Evolutionary conservation across 2,888 invertebrate genomes (phyloP), one percentile per base, ranked within the genome.

Genomic region (Gandaritis pyraliata): DNA sequence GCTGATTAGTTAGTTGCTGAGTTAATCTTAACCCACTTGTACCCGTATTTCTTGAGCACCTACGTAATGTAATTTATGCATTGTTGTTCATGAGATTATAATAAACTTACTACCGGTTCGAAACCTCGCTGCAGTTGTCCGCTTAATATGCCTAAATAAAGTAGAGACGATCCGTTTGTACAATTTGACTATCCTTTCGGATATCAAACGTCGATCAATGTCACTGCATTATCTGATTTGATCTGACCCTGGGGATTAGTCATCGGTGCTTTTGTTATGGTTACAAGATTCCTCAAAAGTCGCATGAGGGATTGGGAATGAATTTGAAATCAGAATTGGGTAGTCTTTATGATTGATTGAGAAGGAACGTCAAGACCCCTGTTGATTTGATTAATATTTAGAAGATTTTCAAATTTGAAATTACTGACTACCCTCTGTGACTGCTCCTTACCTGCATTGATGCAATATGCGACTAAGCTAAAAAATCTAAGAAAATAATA

Each of bases 191-290:
- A 76, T 70, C 71, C 72, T 78, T 78, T 83, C 74, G 88, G 85
- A 87, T 87, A 87, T 83, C 83, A 84, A 77, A 83, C 86, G 90
- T 90, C 90, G 86, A 89, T 90, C 90, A 91, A 86, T 79, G 88
- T 87, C 89, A 86, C 74, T 75, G 77, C 79, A 78, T 75, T 80
- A 80, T 84, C 80, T 79, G 81, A 84, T 84, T 81, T 77, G 80
- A 81, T 80, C 74, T 82, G 80, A 84, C 83, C 67, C 67, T 75
- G 75, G 73, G 79, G 79, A 85, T 87, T 87, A 87, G 83, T 88
- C 84, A 87, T 81, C 82, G 75, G 64, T 59, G 78, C 78, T 81
- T 88, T 86, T 83, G 81, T 82, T 79, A 73, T 78, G 75, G 74
- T 75, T 76, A 70, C 66, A 69, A 70, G 73, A 75, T 72, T 72